phyloP scores from a whole-genome alignment of 1,140 invertebrate species.

The Pteromalus puparum region DNA sequence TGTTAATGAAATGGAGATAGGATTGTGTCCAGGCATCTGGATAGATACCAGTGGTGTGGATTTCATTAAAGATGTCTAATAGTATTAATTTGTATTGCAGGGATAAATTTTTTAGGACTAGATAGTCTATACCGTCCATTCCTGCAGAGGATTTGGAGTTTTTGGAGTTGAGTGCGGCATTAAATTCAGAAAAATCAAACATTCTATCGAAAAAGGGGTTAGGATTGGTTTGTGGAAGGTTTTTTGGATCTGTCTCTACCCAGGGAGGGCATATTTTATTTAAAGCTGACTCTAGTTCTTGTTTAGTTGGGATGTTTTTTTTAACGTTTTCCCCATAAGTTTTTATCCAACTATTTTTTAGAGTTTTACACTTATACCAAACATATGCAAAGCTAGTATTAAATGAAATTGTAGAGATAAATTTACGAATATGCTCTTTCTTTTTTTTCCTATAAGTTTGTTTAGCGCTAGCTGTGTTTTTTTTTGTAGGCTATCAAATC shows the following conservation, averaged over 20 bases:
- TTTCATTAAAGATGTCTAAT: too few species aligned
- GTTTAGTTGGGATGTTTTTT: neutral
- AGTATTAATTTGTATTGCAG: too few species aligned
- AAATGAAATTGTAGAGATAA: conserved; percentile 12
- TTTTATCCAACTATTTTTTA: conserved; percentile 38
- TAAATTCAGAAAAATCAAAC: conserved; percentile 33
- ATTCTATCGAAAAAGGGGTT: conserved; percentile 21
- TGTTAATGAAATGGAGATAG: conserved; percentile 48
- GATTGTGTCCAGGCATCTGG: conserved; percentile 37
- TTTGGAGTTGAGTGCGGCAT: neutral
- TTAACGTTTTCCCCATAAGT: neutral
- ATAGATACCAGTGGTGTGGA: too few species aligned
- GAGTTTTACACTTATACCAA: neutral
- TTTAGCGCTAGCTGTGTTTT: neutral
- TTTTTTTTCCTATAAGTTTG: conserved; percentile 22
- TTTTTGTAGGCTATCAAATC: conserved; percentile 25
- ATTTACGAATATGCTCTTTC: conserved; percentile 29
- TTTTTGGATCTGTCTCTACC: conserved; percentile 11
- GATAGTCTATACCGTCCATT: neutral
- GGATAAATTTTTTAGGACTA: conserved; percentile 11
- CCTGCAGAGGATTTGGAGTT: neutral
- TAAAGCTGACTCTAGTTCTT: conserved; percentile 13
- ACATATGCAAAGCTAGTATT: neutral
- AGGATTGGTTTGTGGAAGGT: neutral
- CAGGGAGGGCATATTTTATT: conserved; percentile 23